Percentiles rank a stretch among this genome's conserved stretches.
Evolutionary conservation across 1,140 invertebrate species (phyloP).

Genomic region (Sycophaga agraensis): DNA sequence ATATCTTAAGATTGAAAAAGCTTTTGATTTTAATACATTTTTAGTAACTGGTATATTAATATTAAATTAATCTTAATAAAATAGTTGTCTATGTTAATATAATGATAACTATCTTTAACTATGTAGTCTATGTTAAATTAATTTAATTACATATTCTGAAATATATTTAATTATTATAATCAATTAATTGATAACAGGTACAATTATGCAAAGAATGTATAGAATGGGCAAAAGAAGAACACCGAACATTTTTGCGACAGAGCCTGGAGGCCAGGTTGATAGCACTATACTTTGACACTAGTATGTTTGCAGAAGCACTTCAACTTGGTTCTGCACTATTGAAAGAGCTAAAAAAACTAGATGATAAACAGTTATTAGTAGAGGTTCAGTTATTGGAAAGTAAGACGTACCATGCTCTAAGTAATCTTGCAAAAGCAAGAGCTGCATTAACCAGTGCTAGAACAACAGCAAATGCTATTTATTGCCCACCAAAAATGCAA

Average conservation of each 20-base stretch:
- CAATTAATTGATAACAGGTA: constrained; percentile 50
- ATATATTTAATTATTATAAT: neutral
- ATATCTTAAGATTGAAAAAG: constrained; percentile 2
- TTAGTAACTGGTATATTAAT: neutral
- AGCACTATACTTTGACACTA: constrained; percentile 92
- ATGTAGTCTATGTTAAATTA: constrained; percentile 24
- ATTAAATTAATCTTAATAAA: neutral
- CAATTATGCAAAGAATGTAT: constrained; percentile 96
- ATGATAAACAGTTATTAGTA: constrained; percentile 98
- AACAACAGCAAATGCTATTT: constrained; percentile 99
- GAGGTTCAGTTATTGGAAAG: constrained; percentile 96
- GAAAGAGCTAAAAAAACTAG: constrained; percentile 96
- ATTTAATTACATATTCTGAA: neutral
- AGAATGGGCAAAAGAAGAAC: constrained; percentile 98
- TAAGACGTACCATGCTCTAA: constrained; percentile 97
- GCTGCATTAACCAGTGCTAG: constrained; percentile 96
- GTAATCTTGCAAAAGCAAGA: constrained; percentile 94
- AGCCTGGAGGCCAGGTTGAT: constrained; percentile 91
- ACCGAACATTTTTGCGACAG: constrained; percentile 94
- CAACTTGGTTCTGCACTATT: constrained; percentile 81
- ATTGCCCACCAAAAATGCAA: constrained; percentile 98
- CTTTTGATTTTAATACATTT: neutral
- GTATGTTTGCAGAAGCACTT: constrained; percentile 85
- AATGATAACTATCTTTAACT: too few relatives aligned
- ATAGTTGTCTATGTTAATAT: neutral